A percentile compares a stretch with the other conserved stretches of the same genome.
These are phyloP conservation scores for Turdus rufiventris DNA, from an alignment of 2,113 vertebrate genomes.

Conservation along the genomic window DNA sequence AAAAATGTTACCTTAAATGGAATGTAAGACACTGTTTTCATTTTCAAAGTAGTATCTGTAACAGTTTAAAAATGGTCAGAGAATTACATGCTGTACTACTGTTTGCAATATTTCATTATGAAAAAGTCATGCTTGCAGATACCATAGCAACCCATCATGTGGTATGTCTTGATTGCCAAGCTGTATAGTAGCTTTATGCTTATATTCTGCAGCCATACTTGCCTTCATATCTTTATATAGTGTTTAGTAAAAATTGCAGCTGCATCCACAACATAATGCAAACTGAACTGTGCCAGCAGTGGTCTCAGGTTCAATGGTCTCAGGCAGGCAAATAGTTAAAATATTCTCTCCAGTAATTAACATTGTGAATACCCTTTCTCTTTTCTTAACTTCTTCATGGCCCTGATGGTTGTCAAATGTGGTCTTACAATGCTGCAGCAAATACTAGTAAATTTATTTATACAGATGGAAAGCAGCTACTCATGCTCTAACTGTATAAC, in stretches of 20 bases:
- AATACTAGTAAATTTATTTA: background rate
- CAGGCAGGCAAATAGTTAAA: background rate
- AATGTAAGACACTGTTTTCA: background rate
- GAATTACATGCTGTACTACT: background rate
- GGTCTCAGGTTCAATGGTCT: background rate
- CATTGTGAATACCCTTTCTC: background rate
- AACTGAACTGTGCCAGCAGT: background rate
- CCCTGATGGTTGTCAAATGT: background rate
- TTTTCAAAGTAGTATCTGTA: background rate
- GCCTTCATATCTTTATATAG: background rate
- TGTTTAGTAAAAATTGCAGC: background rate
- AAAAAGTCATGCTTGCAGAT: background rate
- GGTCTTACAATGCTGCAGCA: background rate
- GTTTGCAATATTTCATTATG: background rate
- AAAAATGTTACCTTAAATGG: background rate
- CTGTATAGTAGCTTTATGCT: background rate
- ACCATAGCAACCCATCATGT: conserved; percentile 12
- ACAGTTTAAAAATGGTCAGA: background rate
- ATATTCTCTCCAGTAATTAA: background rate
- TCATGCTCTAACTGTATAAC: background rate
- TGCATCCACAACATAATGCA: background rate
- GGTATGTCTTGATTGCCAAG: background rate
- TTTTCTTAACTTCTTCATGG: background rate
- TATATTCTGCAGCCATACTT: background rate
- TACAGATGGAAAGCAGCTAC: background rate